Percentiles rank a stretch among this genome's conserved stretches.
phyloP scores from a whole-genome alignment of 2,888 invertebrate genomes.

The Bombyx huttoni region DNA sequence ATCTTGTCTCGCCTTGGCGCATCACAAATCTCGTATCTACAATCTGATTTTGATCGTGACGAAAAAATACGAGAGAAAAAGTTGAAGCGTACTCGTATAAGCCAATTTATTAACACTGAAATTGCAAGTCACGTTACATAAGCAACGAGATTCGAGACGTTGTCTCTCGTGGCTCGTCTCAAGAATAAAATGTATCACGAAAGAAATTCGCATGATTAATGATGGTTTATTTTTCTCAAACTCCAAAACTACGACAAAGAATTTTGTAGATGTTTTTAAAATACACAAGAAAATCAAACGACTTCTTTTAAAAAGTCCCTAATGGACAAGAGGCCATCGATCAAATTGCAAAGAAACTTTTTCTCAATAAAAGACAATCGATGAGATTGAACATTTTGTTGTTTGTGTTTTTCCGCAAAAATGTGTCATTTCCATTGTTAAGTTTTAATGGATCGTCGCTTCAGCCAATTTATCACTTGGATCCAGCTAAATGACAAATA shows the following conservation, averaged over 20 bases:
- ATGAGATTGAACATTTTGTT: constrained; percentile 41
- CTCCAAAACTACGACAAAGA: constrained; percentile 35
- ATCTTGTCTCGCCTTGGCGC: constrained; percentile 17
- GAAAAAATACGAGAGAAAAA: constrained; percentile 20
- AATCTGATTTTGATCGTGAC: constrained; percentile 36
- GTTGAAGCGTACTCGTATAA: constrained; percentile 14
- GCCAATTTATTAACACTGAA: constrained; percentile 26
- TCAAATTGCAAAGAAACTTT: constrained; percentile 65
- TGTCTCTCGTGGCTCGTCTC: constrained; percentile 6
- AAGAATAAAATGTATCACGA: constrained; percentile 26
- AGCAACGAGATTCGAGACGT: constrained; percentile 10
- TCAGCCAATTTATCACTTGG: constrained; percentile 19
- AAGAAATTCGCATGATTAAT: constrained; percentile 46
- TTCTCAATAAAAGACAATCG: constrained; percentile 57
- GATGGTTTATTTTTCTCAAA: constrained; percentile 38
- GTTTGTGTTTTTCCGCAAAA: constrained; percentile 17
- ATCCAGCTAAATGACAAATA: constrained; percentile 22
- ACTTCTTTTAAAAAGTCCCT: constrained; percentile 63
- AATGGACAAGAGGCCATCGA: constrained; percentile 67
- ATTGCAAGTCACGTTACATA: constrained; percentile 21
- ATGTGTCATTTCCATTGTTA: constrained; percentile 12
- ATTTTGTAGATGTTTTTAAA: constrained; percentile 50
- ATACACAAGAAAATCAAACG: constrained; percentile 59
- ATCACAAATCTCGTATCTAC: constrained; percentile 41
- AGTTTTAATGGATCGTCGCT: constrained; percentile 25